A percentile compares a stretch with the other conserved stretches of the same genome.
Evolutionary conservation across 2,888 invertebrate genomes (phyloP).

Genomic region (Folsomia candida): DNA sequence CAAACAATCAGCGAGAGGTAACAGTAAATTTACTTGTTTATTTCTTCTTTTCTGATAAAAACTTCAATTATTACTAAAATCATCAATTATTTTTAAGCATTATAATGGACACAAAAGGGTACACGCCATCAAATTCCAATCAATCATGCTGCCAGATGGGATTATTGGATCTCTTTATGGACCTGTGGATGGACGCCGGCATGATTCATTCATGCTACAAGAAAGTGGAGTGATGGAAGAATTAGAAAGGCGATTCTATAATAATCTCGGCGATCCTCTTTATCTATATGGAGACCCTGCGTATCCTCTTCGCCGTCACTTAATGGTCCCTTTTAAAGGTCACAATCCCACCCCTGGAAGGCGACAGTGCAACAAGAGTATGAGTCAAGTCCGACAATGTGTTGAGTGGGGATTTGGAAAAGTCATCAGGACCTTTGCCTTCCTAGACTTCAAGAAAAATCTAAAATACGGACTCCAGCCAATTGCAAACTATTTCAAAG

Average conservation of each 20-base stretch:
- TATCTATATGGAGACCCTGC: neutral
- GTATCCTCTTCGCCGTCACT: neutral
- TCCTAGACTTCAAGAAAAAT: slow-evolving; percentile 2
- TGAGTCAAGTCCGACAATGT: neutral
- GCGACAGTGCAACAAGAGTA: neutral
- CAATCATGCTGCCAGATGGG: neutral
- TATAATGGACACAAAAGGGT: neutral
- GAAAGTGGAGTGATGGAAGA: neutral
- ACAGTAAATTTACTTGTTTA: no score
- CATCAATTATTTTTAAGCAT: no score
- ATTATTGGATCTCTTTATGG: neutral
- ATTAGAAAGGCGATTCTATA: neutral
- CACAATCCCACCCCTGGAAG: neutral
- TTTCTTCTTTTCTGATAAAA: no score
- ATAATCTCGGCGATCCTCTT: neutral
- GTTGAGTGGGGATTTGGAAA: slow-evolving; percentile 2
- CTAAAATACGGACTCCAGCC: neutral
- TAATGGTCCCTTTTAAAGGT: neutral
- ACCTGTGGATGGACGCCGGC: neutral
- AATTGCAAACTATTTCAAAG: no score
- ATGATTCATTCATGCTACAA: neutral
- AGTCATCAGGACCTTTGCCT: neutral
- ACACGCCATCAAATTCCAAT: neutral
- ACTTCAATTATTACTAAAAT: no score
- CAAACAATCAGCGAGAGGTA: no score